Conservation (phyloP, 2,113 vertebrate genomes). For the Corythoichthys intestinalis region DNA sequence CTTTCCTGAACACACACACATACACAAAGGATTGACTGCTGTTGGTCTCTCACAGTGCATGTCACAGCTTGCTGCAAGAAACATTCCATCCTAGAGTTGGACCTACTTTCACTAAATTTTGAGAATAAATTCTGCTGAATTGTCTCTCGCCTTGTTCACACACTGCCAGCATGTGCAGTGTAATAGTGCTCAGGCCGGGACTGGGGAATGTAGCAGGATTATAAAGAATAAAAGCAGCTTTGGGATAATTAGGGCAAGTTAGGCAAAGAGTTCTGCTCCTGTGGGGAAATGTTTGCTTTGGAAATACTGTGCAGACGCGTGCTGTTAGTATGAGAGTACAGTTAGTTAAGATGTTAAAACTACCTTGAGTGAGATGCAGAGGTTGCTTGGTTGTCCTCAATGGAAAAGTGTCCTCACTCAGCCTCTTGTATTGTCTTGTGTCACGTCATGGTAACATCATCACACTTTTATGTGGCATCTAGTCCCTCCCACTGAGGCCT, state of each 20-base stretch:
- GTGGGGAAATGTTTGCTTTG: constrained; percentile 8
- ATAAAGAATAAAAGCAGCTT: constrained; percentile 32
- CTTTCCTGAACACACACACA: not conserved
- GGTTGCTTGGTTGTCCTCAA: constrained; percentile 21
- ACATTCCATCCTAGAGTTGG: constrained; percentile 43
- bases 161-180: constrained; percentile 12
- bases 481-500: constrained; percentile 58
- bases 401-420: constrained; percentile 14
- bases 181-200: constrained; percentile 6
- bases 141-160: not conserved
- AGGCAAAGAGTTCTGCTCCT: not conserved
- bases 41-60: constrained; percentile 34
- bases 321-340: not conserved
- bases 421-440: constrained; percentile 36
- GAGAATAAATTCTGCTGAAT: not conserved
- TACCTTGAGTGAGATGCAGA: constrained; percentile 29
- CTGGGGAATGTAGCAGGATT: constrained; percentile 43
- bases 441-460: constrained; percentile 22
- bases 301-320: not conserved
- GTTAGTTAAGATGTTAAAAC: not conserved
- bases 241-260: constrained; percentile 44
- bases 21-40: constrained; percentile 12
- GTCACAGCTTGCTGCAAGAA: constrained; percentile 45
- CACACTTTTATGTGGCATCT: constrained; percentile 45
- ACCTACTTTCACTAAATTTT: constrained; percentile 22